These are phyloP conservation scores for Hypolimnas misippus DNA, from an alignment of 2,888 invertebrate genomes.

Conservation along the genomic window DNA sequence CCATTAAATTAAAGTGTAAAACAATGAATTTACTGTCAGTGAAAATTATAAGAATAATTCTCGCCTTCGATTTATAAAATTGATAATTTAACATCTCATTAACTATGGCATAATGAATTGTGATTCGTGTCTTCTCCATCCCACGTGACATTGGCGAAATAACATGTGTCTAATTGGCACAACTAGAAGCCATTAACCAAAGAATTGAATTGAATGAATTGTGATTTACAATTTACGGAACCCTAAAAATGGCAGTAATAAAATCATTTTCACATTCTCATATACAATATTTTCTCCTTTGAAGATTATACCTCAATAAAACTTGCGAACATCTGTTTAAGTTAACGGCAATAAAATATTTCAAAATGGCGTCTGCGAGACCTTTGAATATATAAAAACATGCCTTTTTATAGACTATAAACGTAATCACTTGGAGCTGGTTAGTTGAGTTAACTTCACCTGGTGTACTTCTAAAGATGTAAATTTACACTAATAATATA, in stretches of 20 bases:
- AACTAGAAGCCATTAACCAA: too few species aligned
- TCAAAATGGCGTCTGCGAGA: constrained; percentile 13
- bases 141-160: too few species aligned
- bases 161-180: too few species aligned
- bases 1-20: too few species aligned
- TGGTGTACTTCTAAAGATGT: not conserved
- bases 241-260: constrained; percentile 10
- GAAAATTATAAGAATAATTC: too few species aligned
- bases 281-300: constrained; percentile 12
- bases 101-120: too few species aligned
- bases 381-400: not conserved
- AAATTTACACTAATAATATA: too few species aligned
- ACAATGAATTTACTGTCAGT: too few species aligned
- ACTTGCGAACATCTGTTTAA: constrained; percentile 18
- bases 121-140: too few species aligned
- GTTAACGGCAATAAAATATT: constrained; percentile 17
- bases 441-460: not conserved
- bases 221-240: not conserved
- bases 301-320: constrained; percentile 15
- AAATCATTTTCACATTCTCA: constrained; percentile 3
- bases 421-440: not conserved
- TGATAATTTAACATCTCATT: too few species aligned
- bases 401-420: not conserved
- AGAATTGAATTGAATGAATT: too few species aligned
- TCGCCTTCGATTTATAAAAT: too few species aligned